Conservation (phyloP, 2,113 vertebrate genomes). For the Nerophis ophidion region DNA sequence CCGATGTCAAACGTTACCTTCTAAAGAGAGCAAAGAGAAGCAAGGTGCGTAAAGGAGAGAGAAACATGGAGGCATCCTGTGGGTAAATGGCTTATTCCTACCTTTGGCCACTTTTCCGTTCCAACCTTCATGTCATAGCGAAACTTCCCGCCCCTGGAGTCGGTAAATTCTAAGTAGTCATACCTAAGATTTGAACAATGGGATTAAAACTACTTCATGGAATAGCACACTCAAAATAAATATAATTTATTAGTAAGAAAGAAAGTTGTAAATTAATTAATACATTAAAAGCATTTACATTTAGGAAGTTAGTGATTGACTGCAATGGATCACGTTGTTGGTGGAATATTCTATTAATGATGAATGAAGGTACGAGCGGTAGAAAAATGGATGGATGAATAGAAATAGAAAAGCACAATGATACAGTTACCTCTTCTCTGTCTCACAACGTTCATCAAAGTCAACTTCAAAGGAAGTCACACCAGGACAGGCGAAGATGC, state of each 20-base stretch:
- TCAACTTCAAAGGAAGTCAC: constrained; percentile 92
- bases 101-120: constrained; percentile 97
- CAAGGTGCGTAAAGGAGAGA: background rate
- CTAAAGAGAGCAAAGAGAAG: constrained; percentile 71
- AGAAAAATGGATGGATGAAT: background rate
- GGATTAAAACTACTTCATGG: no score
- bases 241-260: no score
- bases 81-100: constrained; percentile 38
- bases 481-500: constrained; percentile 88
- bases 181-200: constrained; percentile 70
- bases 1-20: constrained; percentile 95
- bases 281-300: no score
- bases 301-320: no score
- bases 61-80: background rate
- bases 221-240: no score
- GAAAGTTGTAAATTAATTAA: no score
- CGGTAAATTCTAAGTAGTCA: constrained; percentile 96
- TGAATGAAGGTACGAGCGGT: background rate
- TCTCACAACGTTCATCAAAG: constrained; percentile 95
- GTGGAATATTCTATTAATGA: no score
- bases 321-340: no score
- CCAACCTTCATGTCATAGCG: constrained; percentile 96
- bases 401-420: background rate
- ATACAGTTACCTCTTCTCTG: constrained; percentile 80
- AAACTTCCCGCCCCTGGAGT: constrained; percentile 90